Conservation (phyloP, 2,888 invertebrate species). For the Mechanitis mazaeus region DNA sequence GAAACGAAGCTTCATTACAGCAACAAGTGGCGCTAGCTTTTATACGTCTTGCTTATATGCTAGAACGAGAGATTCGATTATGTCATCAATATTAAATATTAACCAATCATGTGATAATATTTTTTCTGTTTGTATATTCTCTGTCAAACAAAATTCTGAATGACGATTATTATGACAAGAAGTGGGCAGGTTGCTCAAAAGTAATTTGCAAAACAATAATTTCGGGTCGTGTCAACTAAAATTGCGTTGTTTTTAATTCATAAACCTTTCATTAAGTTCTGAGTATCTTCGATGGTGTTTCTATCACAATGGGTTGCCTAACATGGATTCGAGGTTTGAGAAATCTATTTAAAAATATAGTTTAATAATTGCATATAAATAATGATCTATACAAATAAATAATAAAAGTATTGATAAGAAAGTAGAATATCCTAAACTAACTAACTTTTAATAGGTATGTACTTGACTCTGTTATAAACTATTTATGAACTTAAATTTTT, state of each 20-base stretch:
- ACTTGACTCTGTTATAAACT: too few relatives aligned
- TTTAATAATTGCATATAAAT: background rate
- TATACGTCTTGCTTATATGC: background rate
- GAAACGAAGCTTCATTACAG: constrained; percentile 1
- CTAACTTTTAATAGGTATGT: too few relatives aligned
- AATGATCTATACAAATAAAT: background rate
- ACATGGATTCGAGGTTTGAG: constrained; percentile 70
- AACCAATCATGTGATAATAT: constrained; percentile 21
- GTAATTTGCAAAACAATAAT: constrained; percentile 17
- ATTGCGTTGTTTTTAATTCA: background rate
- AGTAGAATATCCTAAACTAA: too few relatives aligned
- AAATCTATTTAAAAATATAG: constrained; percentile 18
- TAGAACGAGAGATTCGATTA: constrained; percentile 12
- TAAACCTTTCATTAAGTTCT: background rate
- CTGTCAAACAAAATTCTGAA: constrained; percentile 18
- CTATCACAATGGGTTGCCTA: constrained; percentile 62
- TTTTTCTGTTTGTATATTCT: constrained; percentile 17
- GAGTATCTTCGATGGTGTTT: constrained; percentile 41
- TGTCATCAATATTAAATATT: constrained; percentile 10
- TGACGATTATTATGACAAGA: constrained; percentile 21
- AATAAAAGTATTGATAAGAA: too few relatives aligned
- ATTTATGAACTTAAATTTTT: too few relatives aligned
- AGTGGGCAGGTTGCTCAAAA: constrained; percentile 17
- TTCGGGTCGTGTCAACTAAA: constrained; percentile 7
- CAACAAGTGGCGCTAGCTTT: constrained; percentile 18